Evolutionary conservation across 2,797 vertebrate genomes (phyloP), one percentile per base, ranked within the genome.

Genomic region (Melopsittacus undulatus): DNA sequence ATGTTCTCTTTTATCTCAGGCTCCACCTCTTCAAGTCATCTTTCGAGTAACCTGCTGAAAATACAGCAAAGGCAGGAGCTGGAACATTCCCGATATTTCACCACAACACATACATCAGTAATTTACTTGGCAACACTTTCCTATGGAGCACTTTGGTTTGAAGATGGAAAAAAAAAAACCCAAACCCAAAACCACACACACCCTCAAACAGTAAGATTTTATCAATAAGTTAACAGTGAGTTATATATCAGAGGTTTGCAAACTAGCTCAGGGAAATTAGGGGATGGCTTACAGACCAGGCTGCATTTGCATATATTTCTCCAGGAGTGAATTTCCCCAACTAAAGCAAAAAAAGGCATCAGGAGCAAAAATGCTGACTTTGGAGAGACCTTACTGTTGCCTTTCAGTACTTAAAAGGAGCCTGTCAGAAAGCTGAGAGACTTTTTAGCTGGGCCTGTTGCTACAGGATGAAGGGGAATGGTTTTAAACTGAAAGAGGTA

Each of bases 1-100:
- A 89, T 92, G 85, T 89, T 92, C 62, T 82, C 63, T 93, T 96
- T 96, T 91, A 96, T 96, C 90, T 97, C 75, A 87, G 69, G 83
- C 89, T 92, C 94, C 93, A 83, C 73, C 77, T 90, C 86, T 88
- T 76, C 73, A 63, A 90, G 85, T 70, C 1, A 1, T 91, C 59
- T 93, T 95, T 94, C 3, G 51, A 92, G 36, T 86, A 90, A 84
- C 49, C 52, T 80, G 80, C 81, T 88, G 80, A 94, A 95, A 95
- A 69, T n/a, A 81, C 42, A 93, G 76, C 77, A 83, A 83, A 80
- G 43, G 76, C 66, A 84, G 48, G 54, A 93, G 45, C 29, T 88
- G 83, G 90, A 94, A 85, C 66, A 87, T 66, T 83, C 76, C 87
- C 95, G 89, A 91, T 85, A 92, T 22, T 88, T 91, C 70, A 78